Evolutionary conservation across 1,140 invertebrate genomes (phyloP), one percentile per base, ranked within the genome.

Genomic region (Rhagoletis pomonella): DNA sequence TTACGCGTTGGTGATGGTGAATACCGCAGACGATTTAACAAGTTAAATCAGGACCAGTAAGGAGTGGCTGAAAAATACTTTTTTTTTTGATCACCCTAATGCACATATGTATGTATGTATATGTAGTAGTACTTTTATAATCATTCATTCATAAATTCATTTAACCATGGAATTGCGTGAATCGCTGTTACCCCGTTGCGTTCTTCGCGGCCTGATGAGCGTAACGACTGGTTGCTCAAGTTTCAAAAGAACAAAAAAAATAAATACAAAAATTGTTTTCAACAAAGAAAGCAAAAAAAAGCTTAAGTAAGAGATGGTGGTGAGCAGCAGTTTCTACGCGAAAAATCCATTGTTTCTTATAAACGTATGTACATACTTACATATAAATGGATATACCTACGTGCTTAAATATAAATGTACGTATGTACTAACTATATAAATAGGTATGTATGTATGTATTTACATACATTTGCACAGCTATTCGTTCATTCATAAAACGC

Each of bases 151-250:
- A 39, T 86, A 29, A 55, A 86, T 86, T 86, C 39, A 86, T 86
- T 86, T 65, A 44, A 62, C 44, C 59, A 44, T 64, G 58, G 29
- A 81, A 81, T 47, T 81, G 73, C n/a, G 73, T 81, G n/a, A 81
- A 81, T 55, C n/a, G 44, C 55, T 81, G 44, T 81, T 81, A 55
- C 73, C 17, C 73, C 73, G 47, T 81, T 81, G 44, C 47, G 73
- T 55, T 81, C 44, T 81, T 81, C 73, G 73, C 73, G 47, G 47
- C 50, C 47, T 81, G 73, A 81, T 81, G 73, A 81, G 73, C 73
- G 47, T 7, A 81, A 81, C 17, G 73, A 81, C n/a, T 81, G 73
- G 73, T 55, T 81, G 73, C 73, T 81, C 73, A 81, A 81, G 73
- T 81, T 81, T 44, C 73, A 69, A 81, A 81, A 50, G 17, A 19